phyloP scores from a whole-genome alignment of 53 echinoderm and acorn worm genomes.

The Holothuria scabra region DNA sequence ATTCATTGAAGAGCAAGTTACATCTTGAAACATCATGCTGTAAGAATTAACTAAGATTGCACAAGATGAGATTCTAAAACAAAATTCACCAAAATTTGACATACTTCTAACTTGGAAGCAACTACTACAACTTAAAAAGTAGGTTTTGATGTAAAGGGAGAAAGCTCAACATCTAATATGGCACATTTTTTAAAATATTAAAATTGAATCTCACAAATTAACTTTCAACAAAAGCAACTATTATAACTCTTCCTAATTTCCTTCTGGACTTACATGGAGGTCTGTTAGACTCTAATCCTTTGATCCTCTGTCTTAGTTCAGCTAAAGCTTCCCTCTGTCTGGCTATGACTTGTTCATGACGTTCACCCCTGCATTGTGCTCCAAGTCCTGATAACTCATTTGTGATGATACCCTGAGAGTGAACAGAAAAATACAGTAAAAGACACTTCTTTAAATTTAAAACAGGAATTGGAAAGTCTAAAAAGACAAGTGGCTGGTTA shows the following conservation, averaged over 20 bases:
- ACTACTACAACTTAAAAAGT: too few species aligned
- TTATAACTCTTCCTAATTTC: background rate
- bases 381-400: constrained; percentile 84
- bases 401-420: constrained; percentile 82
- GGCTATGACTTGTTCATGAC: constrained; percentile 87
- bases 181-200: background rate
- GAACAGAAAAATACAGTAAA: background rate
- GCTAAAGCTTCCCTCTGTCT: constrained; percentile 94
- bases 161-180: too few species aligned
- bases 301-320: constrained; percentile 90
- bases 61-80: too few species aligned
- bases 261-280: constrained; percentile 81
- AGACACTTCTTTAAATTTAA: too few species aligned
- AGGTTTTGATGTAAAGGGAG: too few species aligned
- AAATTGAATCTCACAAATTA: background rate
- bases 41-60: too few species aligned
- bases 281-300: constrained; percentile 88
- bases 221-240: background rate
- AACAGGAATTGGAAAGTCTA: too few species aligned
- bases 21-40: too few species aligned
- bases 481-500: too few species aligned
- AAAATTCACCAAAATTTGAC: too few species aligned
- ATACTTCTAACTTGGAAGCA: too few species aligned
- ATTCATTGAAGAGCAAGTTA: too few species aligned
- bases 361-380: constrained; percentile 93